Evolutionary conservation across 2,797 vertebrate genomes (phyloP).

Genomic region (Babyrousa celebensis): DNA sequence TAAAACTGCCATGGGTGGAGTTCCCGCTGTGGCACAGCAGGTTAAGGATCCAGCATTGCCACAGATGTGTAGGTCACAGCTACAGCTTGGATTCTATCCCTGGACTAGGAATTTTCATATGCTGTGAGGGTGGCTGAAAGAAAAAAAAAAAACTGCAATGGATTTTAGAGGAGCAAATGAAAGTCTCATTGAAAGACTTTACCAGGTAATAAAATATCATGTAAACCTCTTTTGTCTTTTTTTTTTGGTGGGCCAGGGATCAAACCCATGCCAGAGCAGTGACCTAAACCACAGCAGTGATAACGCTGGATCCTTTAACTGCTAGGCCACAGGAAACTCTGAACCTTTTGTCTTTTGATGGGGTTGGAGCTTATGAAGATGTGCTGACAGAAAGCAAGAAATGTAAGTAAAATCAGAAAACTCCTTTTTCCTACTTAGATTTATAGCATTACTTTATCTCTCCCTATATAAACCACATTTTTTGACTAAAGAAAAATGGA

Average conservation of each 20-base stretch:
- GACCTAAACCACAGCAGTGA: too few relatives aligned
- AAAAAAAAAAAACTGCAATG: background rate
- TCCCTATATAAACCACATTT: background rate
- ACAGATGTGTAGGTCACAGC: too few relatives aligned
- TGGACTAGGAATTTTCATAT: too few relatives aligned
- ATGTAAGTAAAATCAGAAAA: background rate
- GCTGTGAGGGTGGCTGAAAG: too few relatives aligned
- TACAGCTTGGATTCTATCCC: too few relatives aligned
- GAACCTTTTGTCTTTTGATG: background rate
- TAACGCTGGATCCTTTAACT: too few relatives aligned
- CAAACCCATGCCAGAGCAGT: too few relatives aligned
- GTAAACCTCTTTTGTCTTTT: background rate
- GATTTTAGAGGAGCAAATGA: background rate
- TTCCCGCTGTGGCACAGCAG: too few relatives aligned
- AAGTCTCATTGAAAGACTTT: background rate
- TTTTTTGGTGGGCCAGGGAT: too few relatives aligned
- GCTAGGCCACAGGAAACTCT: too few relatives aligned
- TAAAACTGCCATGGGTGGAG: background rate
- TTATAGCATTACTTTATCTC: conserved; percentile 38
- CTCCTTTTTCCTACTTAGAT: background rate
- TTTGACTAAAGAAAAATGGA: conserved; percentile 60
- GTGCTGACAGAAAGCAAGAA: background rate
- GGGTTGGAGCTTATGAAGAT: background rate
- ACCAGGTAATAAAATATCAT: background rate
- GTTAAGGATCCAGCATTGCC: too few relatives aligned